phyloP scores from a whole-genome alignment of 2,113 vertebrate genomes.

The Abramis brama region DNA sequence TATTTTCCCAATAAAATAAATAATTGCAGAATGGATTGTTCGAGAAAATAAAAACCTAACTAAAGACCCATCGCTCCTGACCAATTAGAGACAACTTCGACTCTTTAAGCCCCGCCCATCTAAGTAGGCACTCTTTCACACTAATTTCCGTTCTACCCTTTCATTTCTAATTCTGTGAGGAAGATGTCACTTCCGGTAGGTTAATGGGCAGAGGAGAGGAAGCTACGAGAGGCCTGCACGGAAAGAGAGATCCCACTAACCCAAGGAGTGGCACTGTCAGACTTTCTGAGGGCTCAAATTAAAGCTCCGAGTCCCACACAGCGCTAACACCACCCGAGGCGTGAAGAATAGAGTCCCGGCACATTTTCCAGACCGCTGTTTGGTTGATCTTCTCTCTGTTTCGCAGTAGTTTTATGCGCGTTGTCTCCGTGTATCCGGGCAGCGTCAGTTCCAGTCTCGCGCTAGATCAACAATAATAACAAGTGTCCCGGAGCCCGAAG shows the following conservation, averaged over 20 bases:
- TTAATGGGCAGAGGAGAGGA: slow-evolving; percentile 46
- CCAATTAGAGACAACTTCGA: background rate
- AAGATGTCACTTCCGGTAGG: slow-evolving; percentile 61
- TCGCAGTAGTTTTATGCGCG: background rate
- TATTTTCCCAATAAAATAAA: background rate
- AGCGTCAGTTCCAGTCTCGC: slow-evolving; percentile 12
- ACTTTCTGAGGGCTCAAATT: background rate
- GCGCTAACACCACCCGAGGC: background rate
- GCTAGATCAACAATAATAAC: slow-evolving; percentile 49
- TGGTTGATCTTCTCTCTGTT: background rate
- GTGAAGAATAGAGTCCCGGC: background rate
- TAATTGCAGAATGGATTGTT: background rate
- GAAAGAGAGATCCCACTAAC: slow-evolving; percentile 14
- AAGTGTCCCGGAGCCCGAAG: slow-evolving; percentile 32
- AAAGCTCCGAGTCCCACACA: background rate
- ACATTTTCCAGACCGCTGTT: slow-evolving; percentile 1
- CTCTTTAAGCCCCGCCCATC: slow-evolving; percentile 10
- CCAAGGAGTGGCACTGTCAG: slow-evolving; percentile 39
- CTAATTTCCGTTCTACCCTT: background rate
- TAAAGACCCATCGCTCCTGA: background rate
- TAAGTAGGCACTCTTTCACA: accelerated
- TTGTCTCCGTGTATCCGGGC: slow-evolving; percentile 35
- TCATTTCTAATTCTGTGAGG: background rate
- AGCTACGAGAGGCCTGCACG: slow-evolving; percentile 53
- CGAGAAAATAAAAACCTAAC: background rate